These are phyloP conservation scores for Sylvia borin DNA, from an alignment of 2,797 vertebrate genomes.

Conservation along the genomic window DNA sequence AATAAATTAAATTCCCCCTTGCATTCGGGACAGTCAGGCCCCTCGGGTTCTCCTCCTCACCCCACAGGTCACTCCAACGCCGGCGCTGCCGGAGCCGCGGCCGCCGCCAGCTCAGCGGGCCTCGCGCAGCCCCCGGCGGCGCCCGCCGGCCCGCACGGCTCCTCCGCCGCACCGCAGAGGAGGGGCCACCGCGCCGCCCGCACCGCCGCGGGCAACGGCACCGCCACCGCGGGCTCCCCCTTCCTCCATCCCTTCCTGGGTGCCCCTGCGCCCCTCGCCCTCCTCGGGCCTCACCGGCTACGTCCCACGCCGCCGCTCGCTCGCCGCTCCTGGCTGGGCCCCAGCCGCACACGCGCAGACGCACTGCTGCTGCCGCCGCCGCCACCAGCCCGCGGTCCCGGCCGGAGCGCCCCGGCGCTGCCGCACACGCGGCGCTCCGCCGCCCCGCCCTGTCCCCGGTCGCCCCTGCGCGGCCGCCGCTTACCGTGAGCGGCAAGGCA, in stretches of 20 bases:
- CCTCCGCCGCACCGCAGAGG: neutral
- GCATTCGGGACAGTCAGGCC: no score
- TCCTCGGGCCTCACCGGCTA: neutral
- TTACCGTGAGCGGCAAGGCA: neutral
- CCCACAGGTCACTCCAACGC: no score
- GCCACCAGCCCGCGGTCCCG: neutral
- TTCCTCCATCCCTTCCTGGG: neutral
- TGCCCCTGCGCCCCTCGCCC: neutral
- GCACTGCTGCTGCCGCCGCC: rapidly evolving
- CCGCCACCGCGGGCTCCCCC: neutral
- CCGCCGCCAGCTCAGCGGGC: neutral
- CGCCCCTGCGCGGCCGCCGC: neutral
- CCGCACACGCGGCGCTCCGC: neutral
- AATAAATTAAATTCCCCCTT: neutral
- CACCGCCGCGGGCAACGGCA: neutral
- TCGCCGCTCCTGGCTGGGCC: neutral
- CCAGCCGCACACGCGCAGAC: neutral
- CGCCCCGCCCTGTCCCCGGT: neutral
- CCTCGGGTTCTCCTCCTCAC: neutral
- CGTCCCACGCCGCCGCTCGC: neutral
- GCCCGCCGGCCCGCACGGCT: neutral
- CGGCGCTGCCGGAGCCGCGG: neutral
- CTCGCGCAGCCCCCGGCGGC: no score
- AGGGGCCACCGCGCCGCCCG: neutral
- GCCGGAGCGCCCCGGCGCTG: neutral